Evolutionary conservation across 35 echinoderm and acorn worm genomes (phyloP).

Genomic region (Nesometra sesokonis): DNA sequence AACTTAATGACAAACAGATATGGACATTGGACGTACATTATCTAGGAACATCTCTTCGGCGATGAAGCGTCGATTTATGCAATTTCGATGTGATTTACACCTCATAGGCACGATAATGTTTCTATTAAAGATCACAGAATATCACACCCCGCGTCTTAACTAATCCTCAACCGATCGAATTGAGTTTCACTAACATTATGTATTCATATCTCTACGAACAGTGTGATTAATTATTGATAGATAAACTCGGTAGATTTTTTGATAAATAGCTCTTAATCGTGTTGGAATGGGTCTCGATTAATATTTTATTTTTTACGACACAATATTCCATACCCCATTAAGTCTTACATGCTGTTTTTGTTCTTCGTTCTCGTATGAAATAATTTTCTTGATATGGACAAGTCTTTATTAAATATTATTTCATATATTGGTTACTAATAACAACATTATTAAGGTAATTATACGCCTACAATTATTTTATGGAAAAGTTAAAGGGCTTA

Average conservation of each 20-base stretch:
- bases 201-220: neutral
- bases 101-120: neutral
- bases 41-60: neutral
- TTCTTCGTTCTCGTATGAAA: neutral
- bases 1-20: slow-evolving; percentile 1
- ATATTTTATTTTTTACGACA: neutral
- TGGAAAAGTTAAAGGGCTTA: too few species aligned
- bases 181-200: neutral
- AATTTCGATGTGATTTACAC: neutral
- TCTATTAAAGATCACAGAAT: neutral
- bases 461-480: too few species aligned
- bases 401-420: too few species aligned
- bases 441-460: too few species aligned
- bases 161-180: neutral
- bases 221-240: neutral
- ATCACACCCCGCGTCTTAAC: neutral
- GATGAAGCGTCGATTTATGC: neutral
- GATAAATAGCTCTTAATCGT: neutral
- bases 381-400: too few species aligned
- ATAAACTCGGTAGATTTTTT: neutral
- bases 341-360: neutral
- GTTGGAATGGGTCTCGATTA: neutral
- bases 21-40: neutral
- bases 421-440: too few species aligned
- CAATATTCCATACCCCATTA: neutral